A percentile compares a stretch with the other conserved stretches of the same genome.
Conservation (phyloP, 2,797 vertebrate species). For the Diceros bicornis region DNA sequence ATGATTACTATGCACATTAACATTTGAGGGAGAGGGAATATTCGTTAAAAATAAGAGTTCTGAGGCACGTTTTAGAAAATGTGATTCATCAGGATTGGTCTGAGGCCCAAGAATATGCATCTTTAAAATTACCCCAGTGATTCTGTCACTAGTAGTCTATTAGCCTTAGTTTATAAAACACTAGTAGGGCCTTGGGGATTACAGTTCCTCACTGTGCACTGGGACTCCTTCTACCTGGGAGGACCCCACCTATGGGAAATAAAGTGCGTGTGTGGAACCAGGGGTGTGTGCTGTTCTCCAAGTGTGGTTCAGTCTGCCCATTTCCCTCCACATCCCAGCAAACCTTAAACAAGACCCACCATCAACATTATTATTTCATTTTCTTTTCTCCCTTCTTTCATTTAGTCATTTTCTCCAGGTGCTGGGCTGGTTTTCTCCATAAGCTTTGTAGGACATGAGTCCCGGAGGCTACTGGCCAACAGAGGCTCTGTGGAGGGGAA, state of each 20-base stretch:
- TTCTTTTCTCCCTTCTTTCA: neutral
- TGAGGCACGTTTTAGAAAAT: neutral
- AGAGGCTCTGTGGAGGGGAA: neutral
- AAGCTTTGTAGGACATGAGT: neutral
- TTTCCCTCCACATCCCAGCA: neutral
- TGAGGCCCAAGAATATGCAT: neutral
- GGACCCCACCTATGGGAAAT: neutral
- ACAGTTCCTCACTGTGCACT: neutral
- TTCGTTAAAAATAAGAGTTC: neutral
- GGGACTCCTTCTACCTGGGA: neutral
- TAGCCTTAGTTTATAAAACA: slow-evolving; percentile 6
- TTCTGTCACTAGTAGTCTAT: neutral
- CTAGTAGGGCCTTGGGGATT: neutral
- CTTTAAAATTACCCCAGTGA: neutral
- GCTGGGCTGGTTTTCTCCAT: neutral
- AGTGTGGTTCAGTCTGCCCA: neutral
- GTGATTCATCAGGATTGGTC: neutral
- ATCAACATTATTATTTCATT: neutral
- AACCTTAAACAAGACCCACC: neutral
- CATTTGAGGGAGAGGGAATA: neutral
- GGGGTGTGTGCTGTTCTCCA: neutral
- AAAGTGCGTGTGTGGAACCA: neutral
- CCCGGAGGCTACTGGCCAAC: neutral
- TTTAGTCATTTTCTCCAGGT: neutral
- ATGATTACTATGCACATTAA: neutral